Evolutionary conservation across 2,797 vertebrate species (phyloP).

Genomic region (Pseudochirops corinnae): DNA sequence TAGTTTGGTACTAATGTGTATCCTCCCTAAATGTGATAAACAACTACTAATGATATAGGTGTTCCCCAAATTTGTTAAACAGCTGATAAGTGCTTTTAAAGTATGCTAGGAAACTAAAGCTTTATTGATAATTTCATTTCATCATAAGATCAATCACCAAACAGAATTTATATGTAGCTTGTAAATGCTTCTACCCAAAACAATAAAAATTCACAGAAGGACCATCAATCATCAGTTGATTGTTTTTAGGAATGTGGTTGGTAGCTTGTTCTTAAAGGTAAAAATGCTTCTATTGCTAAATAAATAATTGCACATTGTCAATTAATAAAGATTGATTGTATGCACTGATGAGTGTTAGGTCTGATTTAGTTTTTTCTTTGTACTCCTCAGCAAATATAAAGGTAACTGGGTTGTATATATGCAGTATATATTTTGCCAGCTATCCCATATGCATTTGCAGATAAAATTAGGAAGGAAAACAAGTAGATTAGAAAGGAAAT

Average conservation of each 20-base stretch:
- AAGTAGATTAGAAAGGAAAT: not conserved
- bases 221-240: not conserved
- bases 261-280: not conserved
- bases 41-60: not conserved
- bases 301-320: not conserved
- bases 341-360: not conserved
- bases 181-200: not conserved
- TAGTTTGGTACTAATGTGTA: not conserved
- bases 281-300: not conserved
- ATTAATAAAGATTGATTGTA: not conserved
- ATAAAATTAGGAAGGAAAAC: not conserved
- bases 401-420: not conserved
- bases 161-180: not conserved
- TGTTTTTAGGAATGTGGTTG: not conserved
- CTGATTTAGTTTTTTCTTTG: not conserved
- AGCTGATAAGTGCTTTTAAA: not conserved
- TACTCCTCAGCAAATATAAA: not conserved
- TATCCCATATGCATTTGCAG: not conserved
- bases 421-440: not conserved
- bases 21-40: not conserved
- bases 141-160: not conserved
- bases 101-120: not conserved
- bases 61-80: not conserved
- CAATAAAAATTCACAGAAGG: not conserved
- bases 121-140: not conserved